phyloP scores from a whole-genome alignment of 2,113 vertebrate genomes.

The Paraplagusia blochii region DNA sequence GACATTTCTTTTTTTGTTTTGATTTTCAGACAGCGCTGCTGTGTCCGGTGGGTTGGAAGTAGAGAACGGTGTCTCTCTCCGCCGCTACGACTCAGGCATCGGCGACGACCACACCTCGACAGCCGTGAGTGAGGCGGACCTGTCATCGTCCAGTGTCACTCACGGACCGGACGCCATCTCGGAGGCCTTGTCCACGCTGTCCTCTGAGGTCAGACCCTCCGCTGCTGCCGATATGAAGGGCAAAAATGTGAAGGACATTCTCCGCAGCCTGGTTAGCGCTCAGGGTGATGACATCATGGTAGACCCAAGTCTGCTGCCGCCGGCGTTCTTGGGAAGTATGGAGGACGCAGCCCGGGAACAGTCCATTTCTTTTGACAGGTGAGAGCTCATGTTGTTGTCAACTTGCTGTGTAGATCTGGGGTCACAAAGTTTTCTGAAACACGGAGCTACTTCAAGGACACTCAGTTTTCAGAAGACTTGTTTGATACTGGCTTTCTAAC shows the following conservation, averaged over 20 bases:
- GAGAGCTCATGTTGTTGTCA: slow-evolving; percentile 34
- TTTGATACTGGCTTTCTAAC: too few species aligned
- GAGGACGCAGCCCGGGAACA: slow-evolving; percentile 79
- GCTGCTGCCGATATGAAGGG: slow-evolving; percentile 73
- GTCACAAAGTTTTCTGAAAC: too few species aligned
- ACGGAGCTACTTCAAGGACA: too few species aligned
- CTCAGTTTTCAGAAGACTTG: too few species aligned
- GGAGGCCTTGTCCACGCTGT: slow-evolving; percentile 87
- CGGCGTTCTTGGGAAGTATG: slow-evolving; percentile 81
- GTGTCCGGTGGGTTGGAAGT: slow-evolving; percentile 54
- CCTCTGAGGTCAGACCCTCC: slow-evolving; percentile 85
- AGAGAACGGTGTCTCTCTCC: slow-evolving; percentile 69
- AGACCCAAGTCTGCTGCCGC: slow-evolving; percentile 82
- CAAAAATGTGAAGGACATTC: slow-evolving; percentile 95
- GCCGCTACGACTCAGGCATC: slow-evolving; percentile 81
- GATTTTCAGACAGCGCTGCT: slow-evolving; percentile 49
- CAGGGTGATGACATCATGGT: slow-evolving; percentile 81
- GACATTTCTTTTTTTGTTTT: background rate
- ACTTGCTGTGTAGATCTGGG: background rate
- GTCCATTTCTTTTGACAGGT: slow-evolving; percentile 96
- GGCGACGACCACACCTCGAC: slow-evolving; percentile 79
- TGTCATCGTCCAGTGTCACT: slow-evolving; percentile 49
- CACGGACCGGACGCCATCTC: slow-evolving; percentile 89
- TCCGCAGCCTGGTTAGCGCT: slow-evolving; percentile 88
- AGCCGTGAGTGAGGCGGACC: slow-evolving; percentile 40